Evolutionary conservation across 2,113 vertebrate genomes (phyloP).

Genomic region (Callorhinus ursinus): DNA sequence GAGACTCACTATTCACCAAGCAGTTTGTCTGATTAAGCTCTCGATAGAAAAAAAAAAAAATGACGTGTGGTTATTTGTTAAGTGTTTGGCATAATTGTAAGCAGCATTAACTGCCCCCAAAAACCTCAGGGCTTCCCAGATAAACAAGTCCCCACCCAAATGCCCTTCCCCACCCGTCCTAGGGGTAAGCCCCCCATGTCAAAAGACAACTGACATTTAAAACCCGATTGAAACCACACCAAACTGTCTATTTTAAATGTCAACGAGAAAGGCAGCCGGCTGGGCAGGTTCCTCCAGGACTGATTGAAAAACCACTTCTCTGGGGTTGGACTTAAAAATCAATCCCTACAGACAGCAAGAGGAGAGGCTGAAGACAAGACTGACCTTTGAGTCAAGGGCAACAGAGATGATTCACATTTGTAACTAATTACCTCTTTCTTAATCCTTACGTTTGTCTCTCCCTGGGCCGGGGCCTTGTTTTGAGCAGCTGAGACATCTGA

Average conservation of each 20-base stretch:
- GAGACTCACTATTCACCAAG: neutral
- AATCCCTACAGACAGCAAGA: neutral
- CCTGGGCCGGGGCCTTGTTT: neutral
- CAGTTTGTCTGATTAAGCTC: slow-evolving; percentile 49
- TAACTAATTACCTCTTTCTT: slow-evolving; percentile 59
- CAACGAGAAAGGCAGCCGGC: slow-evolving; percentile 34
- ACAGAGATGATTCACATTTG: neutral
- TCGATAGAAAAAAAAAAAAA: slow-evolving; percentile 67
- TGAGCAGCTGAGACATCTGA: slow-evolving; percentile 27
- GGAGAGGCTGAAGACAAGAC: neutral
- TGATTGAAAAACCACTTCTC: slow-evolving; percentile 48
- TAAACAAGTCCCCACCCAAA: slow-evolving; percentile 54
- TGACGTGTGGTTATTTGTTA: slow-evolving; percentile 50
- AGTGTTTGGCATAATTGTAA: slow-evolving; percentile 28
- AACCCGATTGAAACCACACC: slow-evolving; percentile 54
- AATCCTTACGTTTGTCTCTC: slow-evolving; percentile 34
- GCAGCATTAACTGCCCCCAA: neutral
- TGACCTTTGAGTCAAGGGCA: slow-evolving; percentile 56
- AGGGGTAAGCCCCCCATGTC: slow-evolving; percentile 25
- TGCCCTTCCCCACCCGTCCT: neutral
- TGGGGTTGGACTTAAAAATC: slow-evolving; percentile 24
- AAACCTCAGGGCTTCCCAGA: slow-evolving; percentile 70
- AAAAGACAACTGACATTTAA: slow-evolving; percentile 66
- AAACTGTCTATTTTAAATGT: slow-evolving; percentile 58
- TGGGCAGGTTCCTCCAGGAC: slow-evolving; percentile 42